These are phyloP conservation scores for Sogatella furcifera DNA, from an alignment of 1,140 invertebrate species.

Conservation along the genomic window DNA sequence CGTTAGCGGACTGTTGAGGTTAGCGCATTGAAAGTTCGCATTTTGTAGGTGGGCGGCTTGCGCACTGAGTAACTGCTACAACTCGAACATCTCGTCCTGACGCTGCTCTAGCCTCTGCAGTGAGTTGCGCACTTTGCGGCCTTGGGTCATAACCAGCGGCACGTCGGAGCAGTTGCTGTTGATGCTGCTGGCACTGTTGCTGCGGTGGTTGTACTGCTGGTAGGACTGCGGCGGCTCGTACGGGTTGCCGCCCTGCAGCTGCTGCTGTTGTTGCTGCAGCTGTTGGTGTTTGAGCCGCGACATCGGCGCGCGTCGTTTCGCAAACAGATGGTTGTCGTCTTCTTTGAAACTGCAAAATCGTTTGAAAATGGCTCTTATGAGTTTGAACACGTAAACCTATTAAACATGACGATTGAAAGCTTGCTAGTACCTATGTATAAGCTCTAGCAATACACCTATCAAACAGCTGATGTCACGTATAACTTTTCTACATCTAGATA, in stretches of 20 bases:
- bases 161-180: conserved; percentile 16
- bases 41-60: no score
- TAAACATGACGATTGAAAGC: no score
- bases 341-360: conserved; percentile 26
- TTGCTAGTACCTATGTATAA: no score
- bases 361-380: no score
- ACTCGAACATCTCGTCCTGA: conserved; percentile 81
- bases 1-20: no score
- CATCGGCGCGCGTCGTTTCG: conserved; percentile 28
- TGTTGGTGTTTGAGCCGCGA: conserved; percentile 30
- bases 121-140: conserved; percentile 61
- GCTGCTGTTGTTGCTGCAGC: conserved; percentile 4
- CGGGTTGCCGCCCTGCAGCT: background rate
- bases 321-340: conserved; percentile 24
- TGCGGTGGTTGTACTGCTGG: background rate
- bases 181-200: conserved; percentile 1
- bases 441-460: no score
- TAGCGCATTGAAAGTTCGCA: no score
- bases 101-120: conserved; percentile 66
- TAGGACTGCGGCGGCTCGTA: conserved; percentile 28
- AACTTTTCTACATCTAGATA: no score
- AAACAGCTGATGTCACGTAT: no score
- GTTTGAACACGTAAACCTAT: no score
- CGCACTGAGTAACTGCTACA: conserved; percentile 45
- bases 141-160: conserved; percentile 65